A percentile compares a stretch with the other conserved stretches of the same genome.
Conservation (phyloP, 2,797 vertebrate genomes). For the Bradypodion pumilum region DNA sequence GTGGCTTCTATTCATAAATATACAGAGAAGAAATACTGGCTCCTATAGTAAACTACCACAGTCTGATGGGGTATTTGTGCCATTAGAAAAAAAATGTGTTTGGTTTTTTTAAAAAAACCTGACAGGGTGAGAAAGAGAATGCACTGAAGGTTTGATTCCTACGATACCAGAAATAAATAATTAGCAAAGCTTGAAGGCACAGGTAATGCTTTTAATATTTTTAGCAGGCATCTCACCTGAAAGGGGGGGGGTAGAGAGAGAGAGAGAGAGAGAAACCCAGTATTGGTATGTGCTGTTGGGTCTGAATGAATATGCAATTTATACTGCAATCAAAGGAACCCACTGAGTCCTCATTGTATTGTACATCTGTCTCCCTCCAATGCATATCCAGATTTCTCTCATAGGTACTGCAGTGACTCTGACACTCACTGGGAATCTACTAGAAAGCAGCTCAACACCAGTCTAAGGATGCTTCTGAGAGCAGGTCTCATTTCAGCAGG, state of each 20-base stretch:
- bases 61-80: background rate
- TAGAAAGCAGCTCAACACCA: background rate
- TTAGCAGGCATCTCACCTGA: background rate
- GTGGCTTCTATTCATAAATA: too few species aligned
- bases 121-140: too few species aligned
- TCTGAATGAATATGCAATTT: background rate
- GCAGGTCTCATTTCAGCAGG: background rate
- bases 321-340: background rate
- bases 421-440: background rate
- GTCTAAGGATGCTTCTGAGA: background rate
- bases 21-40: background rate
- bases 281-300: background rate
- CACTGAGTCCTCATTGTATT: background rate
- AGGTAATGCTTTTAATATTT: background rate
- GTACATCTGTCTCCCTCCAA: background rate
- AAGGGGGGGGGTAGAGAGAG: background rate
- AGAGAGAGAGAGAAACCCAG: too few species aligned
- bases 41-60: background rate
- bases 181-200: background rate
- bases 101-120: background rate
- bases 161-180: too few species aligned
- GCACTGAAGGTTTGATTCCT: too few species aligned
- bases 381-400: background rate
- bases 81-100: background rate
- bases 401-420: background rate